Evolutionary conservation across 2,797 vertebrate genomes (phyloP).

Genomic region (Falco cherrug): DNA sequence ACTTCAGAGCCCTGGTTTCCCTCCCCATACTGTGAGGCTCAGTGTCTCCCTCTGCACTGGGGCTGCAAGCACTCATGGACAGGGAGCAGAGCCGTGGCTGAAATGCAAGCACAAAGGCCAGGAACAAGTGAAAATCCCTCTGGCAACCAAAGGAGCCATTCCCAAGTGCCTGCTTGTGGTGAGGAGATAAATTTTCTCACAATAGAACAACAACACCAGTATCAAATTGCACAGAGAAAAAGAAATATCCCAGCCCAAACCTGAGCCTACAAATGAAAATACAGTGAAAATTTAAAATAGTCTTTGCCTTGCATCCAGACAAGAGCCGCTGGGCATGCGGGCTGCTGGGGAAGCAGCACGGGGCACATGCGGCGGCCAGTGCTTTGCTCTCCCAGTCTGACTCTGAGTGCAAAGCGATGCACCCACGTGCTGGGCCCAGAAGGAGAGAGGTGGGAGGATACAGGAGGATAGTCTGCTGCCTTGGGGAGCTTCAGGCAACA

Average conservation of each 20-base stretch:
- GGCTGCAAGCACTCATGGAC: not conserved
- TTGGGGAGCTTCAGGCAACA: not conserved
- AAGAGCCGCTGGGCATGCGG: not conserved
- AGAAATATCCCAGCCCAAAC: not conserved
- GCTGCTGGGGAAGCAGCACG: not conserved
- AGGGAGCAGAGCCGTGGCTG: not conserved
- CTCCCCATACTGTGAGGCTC: not conserved
- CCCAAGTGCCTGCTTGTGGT: not conserved
- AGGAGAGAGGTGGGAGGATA: not conserved
- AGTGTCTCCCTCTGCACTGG: not conserved
- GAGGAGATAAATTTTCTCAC: not conserved
- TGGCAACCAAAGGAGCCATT: not conserved
- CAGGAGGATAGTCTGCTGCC: not conserved
- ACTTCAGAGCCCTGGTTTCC: not conserved
- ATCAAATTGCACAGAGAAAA: not conserved
- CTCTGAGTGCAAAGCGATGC: accelerated
- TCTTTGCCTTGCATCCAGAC: not conserved
- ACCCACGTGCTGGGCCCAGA: not conserved
- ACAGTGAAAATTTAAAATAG: not conserved
- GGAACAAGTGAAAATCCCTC: not conserved
- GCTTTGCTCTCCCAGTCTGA: not conserved
- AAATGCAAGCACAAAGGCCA: not conserved
- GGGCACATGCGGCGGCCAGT: accelerated
- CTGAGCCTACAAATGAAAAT: not conserved
- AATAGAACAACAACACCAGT: not conserved